These are phyloP conservation scores for Anagyrus pseudococci DNA, from an alignment of 2,888 invertebrate genomes.

Conservation along the genomic window DNA sequence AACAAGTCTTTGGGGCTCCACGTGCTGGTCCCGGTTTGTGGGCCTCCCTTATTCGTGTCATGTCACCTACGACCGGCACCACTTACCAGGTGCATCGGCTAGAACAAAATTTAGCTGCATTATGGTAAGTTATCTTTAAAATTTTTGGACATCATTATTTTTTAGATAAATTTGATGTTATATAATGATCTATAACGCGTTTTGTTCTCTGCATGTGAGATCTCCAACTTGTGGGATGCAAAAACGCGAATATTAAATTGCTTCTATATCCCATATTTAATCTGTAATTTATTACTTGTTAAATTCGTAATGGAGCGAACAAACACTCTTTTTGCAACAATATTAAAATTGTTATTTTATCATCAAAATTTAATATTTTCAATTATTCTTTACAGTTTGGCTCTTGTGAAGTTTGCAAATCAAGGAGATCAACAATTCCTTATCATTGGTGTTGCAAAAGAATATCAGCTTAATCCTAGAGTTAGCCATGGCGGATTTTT, in stretches of 20 bases:
- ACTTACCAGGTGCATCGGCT: conserved; percentile 81
- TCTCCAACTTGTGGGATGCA: conserved; percentile 10
- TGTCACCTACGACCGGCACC: conserved; percentile 83
- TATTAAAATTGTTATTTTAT: too few species aligned
- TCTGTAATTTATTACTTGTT: conserved; percentile 29
- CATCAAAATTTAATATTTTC: conserved; percentile 6
- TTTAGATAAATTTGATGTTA: not conserved
- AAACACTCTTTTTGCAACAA: not conserved
- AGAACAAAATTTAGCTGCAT: conserved; percentile 96
- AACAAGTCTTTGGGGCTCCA: conserved; percentile 92
- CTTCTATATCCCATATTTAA: conserved; percentile 38
- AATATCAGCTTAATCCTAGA: conserved; percentile 87
- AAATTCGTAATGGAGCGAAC: conserved; percentile 36
- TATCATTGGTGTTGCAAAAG: conserved; percentile 87
- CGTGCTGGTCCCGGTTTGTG: conserved; percentile 96
- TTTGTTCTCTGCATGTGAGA: conserved; percentile 20
- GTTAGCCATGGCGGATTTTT: conserved; percentile 83
- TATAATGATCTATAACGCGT: too few species aligned
- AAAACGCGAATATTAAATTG: conserved; percentile 30
- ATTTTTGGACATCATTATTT: conserved; percentile 15
- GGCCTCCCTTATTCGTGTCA: conserved; percentile 89
- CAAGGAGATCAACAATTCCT: conserved; percentile 70
- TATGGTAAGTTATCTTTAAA: conserved; percentile 67
- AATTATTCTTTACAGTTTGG: conserved; percentile 65
- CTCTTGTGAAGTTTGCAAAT: conserved; percentile 79